phyloP scores from a whole-genome alignment of 92 coral and sea anemone genomes.

The Umimayanthus kanabou region DNA sequence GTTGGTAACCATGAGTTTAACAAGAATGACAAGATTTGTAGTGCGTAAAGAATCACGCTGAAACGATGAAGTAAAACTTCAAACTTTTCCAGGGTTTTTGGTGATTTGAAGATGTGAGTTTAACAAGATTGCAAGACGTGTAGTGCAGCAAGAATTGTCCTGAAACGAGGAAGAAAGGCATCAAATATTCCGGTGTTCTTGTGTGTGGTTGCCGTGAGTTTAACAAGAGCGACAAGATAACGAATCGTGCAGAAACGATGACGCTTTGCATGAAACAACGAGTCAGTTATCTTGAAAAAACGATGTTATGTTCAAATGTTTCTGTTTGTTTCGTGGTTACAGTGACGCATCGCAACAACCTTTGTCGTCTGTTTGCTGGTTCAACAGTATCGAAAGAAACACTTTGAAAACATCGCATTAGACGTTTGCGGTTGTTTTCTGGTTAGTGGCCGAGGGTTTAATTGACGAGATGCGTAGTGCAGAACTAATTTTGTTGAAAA shows the following conservation, averaged over 20 bases:
- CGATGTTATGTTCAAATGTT: not conserved
- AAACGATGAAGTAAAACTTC: too few relatives aligned
- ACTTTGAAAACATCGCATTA: too few relatives aligned
- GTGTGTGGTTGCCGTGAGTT: too few relatives aligned
- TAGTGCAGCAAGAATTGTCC: not conserved
- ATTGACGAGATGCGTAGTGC: too few relatives aligned
- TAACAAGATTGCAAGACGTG: not conserved
- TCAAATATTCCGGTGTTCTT: not conserved
- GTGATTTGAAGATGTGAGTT: not conserved
- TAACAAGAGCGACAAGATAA: too few relatives aligned
- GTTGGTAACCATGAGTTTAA: too few relatives aligned
- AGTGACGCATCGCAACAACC: not conserved
- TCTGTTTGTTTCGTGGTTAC: not conserved
- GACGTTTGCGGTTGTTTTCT: too few relatives aligned
- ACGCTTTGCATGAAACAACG: not conserved
- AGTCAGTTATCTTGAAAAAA: too few relatives aligned
- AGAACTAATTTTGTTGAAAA: not conserved
- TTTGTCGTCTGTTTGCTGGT: not conserved
- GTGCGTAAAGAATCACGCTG: not conserved
- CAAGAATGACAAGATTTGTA: not conserved
- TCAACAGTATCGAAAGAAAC: too few relatives aligned
- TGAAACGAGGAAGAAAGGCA: not conserved
- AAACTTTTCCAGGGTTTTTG: not conserved
- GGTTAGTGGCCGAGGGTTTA: not conserved
- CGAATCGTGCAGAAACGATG: too few relatives aligned